Evolutionary conservation across 2,113 vertebrate genomes (phyloP), one percentile per base, ranked within the genome.

Genomic region (Aix galericulata): DNA sequence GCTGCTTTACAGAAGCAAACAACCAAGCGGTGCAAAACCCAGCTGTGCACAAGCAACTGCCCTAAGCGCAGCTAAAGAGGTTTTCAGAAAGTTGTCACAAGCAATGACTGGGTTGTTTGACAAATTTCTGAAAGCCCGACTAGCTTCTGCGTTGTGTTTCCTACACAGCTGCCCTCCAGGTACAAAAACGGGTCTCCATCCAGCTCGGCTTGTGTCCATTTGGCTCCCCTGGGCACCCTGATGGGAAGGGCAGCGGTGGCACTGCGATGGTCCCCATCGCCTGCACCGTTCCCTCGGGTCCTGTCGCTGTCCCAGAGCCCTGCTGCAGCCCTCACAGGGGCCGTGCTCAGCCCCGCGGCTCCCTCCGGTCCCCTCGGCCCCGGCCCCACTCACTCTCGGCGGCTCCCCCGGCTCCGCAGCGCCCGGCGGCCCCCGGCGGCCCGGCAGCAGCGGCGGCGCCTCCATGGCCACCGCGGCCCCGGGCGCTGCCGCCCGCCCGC

Each of bases 261-360:
- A 6, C 8, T 2, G 16, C 1, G 34, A n/a, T 15, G 38, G 26
- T 67, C 64, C 52, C 8, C 1, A 3, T 25, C 23, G 13, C 10
- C 48, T 22, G 12, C 22, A 12, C 48, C 48, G 48, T 50, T 23
- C 48, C 48, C 48, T 50, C 48, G 22, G 48, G 22, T 23, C 20
- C 48, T 13, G 48, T 23, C 11, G 48, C 48, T 50, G 48, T 50
- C 48, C 48, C 21, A 26, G 17, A 48, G 31, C 48, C 22, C 3
- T 0, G 11, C 18, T 11, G 23, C 69, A 58, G 40, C 2, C 0
- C 3, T 9, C 1, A 3, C 9, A 40, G 40, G 40, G 40, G 5
- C 40, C 40, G 40, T 40, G 40, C 40, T 40, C 40, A 40, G 40
- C 40, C 40, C 40, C 40, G 40, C 12, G 12, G 38, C 12, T 5